Percentiles rank a stretch among this genome's conserved stretches.
Conservation (phyloP, 1,140 invertebrate species). For the Drosophila lowei region DNA sequence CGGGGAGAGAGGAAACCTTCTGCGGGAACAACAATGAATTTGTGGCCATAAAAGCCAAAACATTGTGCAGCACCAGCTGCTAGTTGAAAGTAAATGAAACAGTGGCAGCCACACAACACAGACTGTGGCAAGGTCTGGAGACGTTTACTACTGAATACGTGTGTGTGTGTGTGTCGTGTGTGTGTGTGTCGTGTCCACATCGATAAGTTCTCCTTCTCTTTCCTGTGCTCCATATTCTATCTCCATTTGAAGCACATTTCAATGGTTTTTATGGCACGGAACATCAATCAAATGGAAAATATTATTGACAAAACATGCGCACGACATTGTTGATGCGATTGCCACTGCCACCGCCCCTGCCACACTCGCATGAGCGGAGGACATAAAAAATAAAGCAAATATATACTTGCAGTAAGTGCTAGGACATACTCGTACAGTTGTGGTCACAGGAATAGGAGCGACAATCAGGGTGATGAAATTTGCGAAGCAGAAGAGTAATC, state of each 20-base stretch:
- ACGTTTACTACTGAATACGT: slow-evolving; percentile 18
- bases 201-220: slow-evolving; percentile 6
- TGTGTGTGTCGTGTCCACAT: slow-evolving; percentile 6
- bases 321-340: slow-evolving; percentile 59
- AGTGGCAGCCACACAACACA: slow-evolving; percentile 26
- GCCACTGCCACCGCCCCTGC: slow-evolving; percentile 1
- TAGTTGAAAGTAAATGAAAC: slow-evolving; percentile 34
- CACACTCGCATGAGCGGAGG: too few species aligned
- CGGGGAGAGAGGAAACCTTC: slow-evolving; percentile 8
- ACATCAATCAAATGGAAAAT: slow-evolving; percentile 79
- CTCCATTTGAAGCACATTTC: slow-evolving; percentile 75
- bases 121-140: slow-evolving; percentile 32
- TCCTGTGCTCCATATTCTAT: slow-evolving; percentile 45
- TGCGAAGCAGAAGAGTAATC: too few species aligned
- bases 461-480: too few species aligned
- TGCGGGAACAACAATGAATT: slow-evolving; percentile 65
- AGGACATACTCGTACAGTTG: too few species aligned
- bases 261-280: slow-evolving; percentile 77
- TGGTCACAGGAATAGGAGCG: too few species aligned
- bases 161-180: slow-evolving; percentile 6
- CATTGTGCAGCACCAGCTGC: slow-evolving; percentile 63
- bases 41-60: slow-evolving; percentile 73
- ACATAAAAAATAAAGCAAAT: slow-evolving; percentile 44
- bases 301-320: slow-evolving; percentile 79
- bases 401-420: slow-evolving; percentile 36